Base-by-base conservation (phyloP, 2,888 invertebrate species). In the Hofmannophila pseudospretella region DNA sequence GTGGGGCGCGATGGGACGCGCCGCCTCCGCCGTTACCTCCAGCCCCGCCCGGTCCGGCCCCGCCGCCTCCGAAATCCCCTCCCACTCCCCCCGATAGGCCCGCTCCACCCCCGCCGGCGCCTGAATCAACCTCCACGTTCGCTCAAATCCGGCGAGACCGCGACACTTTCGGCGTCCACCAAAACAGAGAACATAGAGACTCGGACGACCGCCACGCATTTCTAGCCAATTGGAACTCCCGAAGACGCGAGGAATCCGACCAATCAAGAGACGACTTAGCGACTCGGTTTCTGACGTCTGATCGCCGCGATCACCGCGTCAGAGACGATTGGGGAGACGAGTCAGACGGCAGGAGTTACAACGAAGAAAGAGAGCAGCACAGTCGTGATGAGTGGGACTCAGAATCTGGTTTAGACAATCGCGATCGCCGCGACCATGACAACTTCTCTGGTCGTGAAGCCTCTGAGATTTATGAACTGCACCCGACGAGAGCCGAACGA, bases 121-220 rank as follows among this genome's bases (percentile, higher is more conserved):
- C 93, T 0, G 89, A 58, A 9, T 50, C 56, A 1, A 80, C 85
- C 0, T 88, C 89, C 0, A 69, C 80, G 1, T 93, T 92, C 52
- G 91, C 93, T 50, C 91, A 92, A 43, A 82, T 90, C 32, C 86
- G 93, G 1, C 91, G 93, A 49, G 92, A 93, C 51, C 77, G 92
- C 14, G 93, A 92, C 51, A 93, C 93, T 0, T 92, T 92, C 46
- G 92, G 93, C 0, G 93, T 92, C 0, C 91, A 92, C 39, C 92
- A 92, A 55, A 91, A 91, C 55, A 79, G 89, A 57, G 88, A 88
- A 39, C 89, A 91, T 54, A 78, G 89, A 58, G 88, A 88, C 42
- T 89, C 84, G 1, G 87, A 85, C 20, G 89, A 88, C 38, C 86
- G 90, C 44, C 88, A 86, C 51, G 76, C 76, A 9, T 87, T 87